Evolutionary conservation across 2,888 invertebrate genomes (phyloP), one percentile per base, ranked within the genome.

Genomic region (Linnaemya vulpina): DNA sequence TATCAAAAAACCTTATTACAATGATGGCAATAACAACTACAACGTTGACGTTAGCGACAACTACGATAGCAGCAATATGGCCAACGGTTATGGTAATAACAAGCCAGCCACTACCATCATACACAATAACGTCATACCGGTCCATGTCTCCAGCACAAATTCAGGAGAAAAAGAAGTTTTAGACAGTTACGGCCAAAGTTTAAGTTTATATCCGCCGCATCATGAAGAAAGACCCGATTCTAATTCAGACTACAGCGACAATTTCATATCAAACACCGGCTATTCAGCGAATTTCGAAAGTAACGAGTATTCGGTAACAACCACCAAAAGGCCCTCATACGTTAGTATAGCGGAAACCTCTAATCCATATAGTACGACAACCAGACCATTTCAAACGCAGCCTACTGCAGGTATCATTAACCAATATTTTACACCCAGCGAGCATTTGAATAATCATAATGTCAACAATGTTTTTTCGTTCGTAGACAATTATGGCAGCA

Each of bases 61-160:
- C 49, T 70, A 74, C 20, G 65, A 74, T 0, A 13, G 4, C 30
- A 17, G 40, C 0, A 40, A 55, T 40, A 1, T 35, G 17, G 55
- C 38, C 15, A 74, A 68, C 4, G 71, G 55, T 49, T 70, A 86
- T 9, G 80, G 30, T 17, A 87, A 87, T 17, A 86, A 86, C 11
- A 90, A 89, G 43, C 88, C 89, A 0, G 87, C 88, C 17, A 90
- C 91, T 0, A 91, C 92, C 4, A 90, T 92, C 13, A 92, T 92
- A 40, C 92, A 92, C 83, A 92, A 91, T 70, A 92, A 92, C 82
- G 90, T 91, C 17, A 90, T 92, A 53, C 91, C 92, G 1, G 88
- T 91, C 1, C 91, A 91, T 76, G 40, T 92, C 15, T 84, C 89
- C n/a, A 87, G 88, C 25, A 88, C 89, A 0, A 87, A 80, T 25